Evolutionary conservation across 2,797 vertebrate species (phyloP).

Genomic region (Jordanella pulchra): DNA sequence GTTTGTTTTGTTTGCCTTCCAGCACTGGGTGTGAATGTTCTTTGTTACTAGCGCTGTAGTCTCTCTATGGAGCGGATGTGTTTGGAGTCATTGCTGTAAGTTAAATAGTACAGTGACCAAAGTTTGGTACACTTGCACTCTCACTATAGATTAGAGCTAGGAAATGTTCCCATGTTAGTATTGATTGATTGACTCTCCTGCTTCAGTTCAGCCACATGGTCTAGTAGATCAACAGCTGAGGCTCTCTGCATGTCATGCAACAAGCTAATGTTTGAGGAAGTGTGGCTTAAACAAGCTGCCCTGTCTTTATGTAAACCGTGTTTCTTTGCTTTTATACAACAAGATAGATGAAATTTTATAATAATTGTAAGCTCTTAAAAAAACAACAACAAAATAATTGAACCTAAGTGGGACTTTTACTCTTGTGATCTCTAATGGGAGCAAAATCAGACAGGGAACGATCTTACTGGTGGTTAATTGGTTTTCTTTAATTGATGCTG

Average conservation of each 20-base stretch:
- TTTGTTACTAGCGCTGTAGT: slow-evolving; percentile 25
- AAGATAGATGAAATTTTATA: not conserved
- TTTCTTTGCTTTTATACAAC: not conserved
- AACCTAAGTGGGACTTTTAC: not conserved
- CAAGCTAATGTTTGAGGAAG: slow-evolving; percentile 7
- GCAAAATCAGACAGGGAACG: not conserved
- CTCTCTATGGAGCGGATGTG: slow-evolving; percentile 5
- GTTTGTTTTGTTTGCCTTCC: slow-evolving; percentile 33
- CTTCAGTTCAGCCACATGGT: slow-evolving; percentile 10
- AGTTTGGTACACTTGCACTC: not conserved
- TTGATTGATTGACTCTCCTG: slow-evolving; percentile 39
- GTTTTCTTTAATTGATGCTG: not conserved
- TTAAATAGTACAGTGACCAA: not conserved
- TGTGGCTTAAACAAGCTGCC: not conserved
- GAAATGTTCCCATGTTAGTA: slow-evolving; percentile 28
- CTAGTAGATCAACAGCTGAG: slow-evolving; percentile 19
- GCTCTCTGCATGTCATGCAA: slow-evolving; percentile 1
- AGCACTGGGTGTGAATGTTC: slow-evolving; percentile 30
- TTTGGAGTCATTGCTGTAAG: slow-evolving; percentile 13
- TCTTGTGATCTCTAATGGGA: no score
- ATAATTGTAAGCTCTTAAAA: not conserved
- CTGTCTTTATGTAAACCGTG: slow-evolving; percentile 1
- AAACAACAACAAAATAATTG: no score
- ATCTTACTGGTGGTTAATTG: not conserved
- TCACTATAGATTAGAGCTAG: slow-evolving; percentile 13